Evolutionary conservation across 2,888 invertebrate genomes (phyloP).

Genomic region (Andrena haemorrhoa): DNA sequence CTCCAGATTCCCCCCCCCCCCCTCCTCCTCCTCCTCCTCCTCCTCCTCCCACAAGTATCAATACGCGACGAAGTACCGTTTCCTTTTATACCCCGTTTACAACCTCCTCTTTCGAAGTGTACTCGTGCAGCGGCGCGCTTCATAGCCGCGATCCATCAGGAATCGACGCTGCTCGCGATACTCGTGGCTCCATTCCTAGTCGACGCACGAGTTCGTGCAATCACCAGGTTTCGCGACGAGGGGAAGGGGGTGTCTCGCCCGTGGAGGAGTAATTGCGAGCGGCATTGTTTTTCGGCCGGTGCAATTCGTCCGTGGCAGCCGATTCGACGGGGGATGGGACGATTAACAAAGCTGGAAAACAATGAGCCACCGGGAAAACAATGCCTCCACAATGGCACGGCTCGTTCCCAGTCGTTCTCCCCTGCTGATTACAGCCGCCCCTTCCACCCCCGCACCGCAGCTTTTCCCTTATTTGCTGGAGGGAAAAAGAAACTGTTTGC

Average conservation of each 20-base stretch:
- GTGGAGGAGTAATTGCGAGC: constrained; percentile 77
- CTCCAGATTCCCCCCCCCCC: too few species aligned
- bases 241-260: constrained; percentile 39
- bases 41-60: too few species aligned
- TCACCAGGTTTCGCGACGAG: neutral
- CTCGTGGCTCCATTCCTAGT: neutral
- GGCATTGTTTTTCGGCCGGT: constrained; percentile 75
- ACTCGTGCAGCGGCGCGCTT: too few species aligned
- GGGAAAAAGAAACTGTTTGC: constrained; percentile 15
- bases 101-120: too few species aligned
- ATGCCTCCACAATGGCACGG: constrained; percentile 75
- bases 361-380: constrained; percentile 77
- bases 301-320: constrained; percentile 47
- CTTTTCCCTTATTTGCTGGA: constrained; percentile 7
- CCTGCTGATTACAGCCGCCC: constrained; percentile 77
- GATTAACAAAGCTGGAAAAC: constrained; percentile 82
- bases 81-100: too few species aligned
- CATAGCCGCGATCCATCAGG: neutral
- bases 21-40: too few species aligned
- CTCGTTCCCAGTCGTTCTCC: constrained; percentile 74
- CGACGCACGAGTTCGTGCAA: neutral
- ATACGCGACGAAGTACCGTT: too few species aligned
- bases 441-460: neutral
- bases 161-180: neutral
- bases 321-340: constrained; percentile 54